phyloP scores from a whole-genome alignment of 2,113 vertebrate species.

The Colius striatus region DNA sequence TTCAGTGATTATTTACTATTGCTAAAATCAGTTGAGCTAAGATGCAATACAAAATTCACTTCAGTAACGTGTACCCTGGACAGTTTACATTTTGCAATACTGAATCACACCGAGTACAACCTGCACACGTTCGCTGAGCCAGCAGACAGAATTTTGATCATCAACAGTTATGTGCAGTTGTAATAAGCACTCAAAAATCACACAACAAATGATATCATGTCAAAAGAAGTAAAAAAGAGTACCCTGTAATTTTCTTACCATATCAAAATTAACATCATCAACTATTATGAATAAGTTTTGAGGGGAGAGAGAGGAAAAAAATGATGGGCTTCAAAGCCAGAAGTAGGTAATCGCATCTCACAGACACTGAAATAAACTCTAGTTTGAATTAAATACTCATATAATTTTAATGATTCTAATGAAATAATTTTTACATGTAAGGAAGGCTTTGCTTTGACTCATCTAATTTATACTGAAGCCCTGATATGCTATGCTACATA shows the following conservation, averaged over 20 bases:
- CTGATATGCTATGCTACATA: background rate
- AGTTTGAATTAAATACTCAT: background rate
- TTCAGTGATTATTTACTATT: constrained; percentile 55
- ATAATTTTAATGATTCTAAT: background rate
- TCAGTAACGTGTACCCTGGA: background rate
- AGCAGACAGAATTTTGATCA: background rate
- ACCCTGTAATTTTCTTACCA: background rate
- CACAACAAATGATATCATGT: background rate
- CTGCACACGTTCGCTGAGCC: background rate
- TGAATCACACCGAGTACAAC: background rate
- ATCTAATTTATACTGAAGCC: background rate
- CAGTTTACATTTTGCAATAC: background rate
- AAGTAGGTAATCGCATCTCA: background rate
- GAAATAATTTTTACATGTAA: background rate
- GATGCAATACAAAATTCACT: constrained; percentile 1
- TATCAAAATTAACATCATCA: background rate
- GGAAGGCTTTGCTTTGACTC: background rate
- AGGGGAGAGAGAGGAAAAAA: background rate
- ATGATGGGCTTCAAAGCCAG: background rate
- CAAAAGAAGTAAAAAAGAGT: background rate
- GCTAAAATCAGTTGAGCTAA: constrained; percentile 34
- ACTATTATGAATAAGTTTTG: background rate
- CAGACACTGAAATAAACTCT: background rate
- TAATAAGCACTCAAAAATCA: background rate
- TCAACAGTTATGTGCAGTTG: background rate